Base-by-base conservation (phyloP, 2,113 vertebrate genomes). In the Calypte anna region DNA sequence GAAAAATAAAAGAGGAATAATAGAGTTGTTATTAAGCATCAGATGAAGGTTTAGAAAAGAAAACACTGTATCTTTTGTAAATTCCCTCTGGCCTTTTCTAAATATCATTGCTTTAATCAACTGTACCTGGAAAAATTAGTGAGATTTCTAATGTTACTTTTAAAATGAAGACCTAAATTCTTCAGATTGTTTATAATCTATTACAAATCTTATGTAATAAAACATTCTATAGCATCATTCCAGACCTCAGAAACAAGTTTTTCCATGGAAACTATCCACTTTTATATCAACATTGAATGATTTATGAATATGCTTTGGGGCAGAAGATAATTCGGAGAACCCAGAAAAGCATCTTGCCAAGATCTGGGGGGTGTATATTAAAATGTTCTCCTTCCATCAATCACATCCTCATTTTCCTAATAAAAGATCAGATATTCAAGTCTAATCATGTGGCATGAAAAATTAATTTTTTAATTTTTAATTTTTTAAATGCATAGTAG, bases 241-340 rank as follows among this genome's bases (percentile, higher is more conserved):
- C n/a, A 92, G 62, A 44, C n/a, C 38, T 53, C 73, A 80, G 78
- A 88, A 90, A 73, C 69, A 91, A 86, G 77, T 70, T 81, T 82
- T 95, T 95, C 57, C 94, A 64, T 84, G 44, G 73, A 96, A 96
- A 94, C 8, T n/a, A 92, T 51, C 33, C 79, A 67, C 86, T 96
- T 97, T 96, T 96, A 90, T 82, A 96, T 92, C 88, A 92, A 80
- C 72, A 90, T 73, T 95, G 93, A 96, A 97, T 97, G 88, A 97
- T 97, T 96, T 96, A 97, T 97, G 75, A 97, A 69, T 57, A 82
- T 94, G 89, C 67, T 94, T 96, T 92, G 89, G 90, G 84, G 90
- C 82, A 96, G 94, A 96, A 94, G 67, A 93, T 91, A 93, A 96
- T 96, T 97, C 95, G 95, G 90, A 96, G 79, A 48, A 95, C 43